Base-by-base conservation (phyloP, 2,888 invertebrate species). In the Netelia fuscicornis region DNA sequence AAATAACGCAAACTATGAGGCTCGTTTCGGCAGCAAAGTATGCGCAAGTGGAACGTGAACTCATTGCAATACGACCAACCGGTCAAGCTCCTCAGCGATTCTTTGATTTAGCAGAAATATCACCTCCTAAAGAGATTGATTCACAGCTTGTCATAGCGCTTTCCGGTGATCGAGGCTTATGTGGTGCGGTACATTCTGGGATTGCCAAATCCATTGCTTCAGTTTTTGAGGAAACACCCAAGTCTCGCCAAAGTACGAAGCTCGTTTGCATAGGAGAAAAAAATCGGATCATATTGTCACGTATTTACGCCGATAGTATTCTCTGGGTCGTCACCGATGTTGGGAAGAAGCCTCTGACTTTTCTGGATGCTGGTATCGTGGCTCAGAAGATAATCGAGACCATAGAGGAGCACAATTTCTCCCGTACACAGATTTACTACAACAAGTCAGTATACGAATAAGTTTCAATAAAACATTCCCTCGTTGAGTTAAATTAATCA, bases 1-100 rank as follows among this genome's bases (percentile, higher is more conserved):
- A 89, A 74, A 89, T 89, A 65, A 86, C 88, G 9, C 88, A 87
- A 54, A 87, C 88, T 54, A 87, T 88, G 88, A 84, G 87, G 48
- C 76, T 88, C 56, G 88, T 88, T 2, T 88, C 88, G 6, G 86
- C 87, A 17, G 87, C 88, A 30, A 88, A 88, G 52, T 88, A 85
- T 60, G 83, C 86, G 5, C 82, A 76, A 2, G 86, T 86, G 30
- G 86, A 88, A 65, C 79, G 72, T 8, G 87, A 87, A 62, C 81
- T 88, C 6, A 13, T 70, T 8, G 58, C 48, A 9, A 78, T 78
- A 5, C 80, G 88, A 44, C 37, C 88, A n/a, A 64, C 84, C 17
- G 88, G 87, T 68, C 75, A 78, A 30, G 56, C 68, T 62, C 74
- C 85, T 0, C 79, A 62, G n/a, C 17, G 67, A 64, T 88, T 88